Evolutionary conservation across 2,113 vertebrate genomes (phyloP).

Genomic region (Lanius collurio): DNA sequence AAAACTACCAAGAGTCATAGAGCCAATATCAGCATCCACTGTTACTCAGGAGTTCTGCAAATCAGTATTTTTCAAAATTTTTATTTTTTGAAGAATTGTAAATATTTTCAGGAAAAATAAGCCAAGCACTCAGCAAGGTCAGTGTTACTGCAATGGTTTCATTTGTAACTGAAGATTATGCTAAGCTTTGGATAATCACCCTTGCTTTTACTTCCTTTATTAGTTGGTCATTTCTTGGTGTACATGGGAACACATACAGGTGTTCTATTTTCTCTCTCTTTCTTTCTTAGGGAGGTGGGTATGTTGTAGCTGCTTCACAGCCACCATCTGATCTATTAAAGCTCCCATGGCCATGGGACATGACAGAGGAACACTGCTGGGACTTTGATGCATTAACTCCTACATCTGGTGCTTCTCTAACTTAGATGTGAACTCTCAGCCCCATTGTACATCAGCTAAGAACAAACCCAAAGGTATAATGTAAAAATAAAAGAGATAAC

Average conservation of each 20-base stretch:
- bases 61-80: not conserved
- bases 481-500: not conserved
- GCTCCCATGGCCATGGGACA: not conserved
- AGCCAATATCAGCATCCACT: not conserved
- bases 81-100: not conserved
- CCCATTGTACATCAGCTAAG: not conserved
- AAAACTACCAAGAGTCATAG: not conserved
- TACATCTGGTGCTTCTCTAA: not conserved
- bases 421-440: not conserved
- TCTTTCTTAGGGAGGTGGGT: not conserved
- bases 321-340: not conserved
- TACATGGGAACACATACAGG: not conserved
- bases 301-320: not conserved
- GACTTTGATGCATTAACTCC: not conserved
- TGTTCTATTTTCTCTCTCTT: not conserved
- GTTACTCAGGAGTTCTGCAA: not conserved
- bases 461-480: not conserved
- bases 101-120: not conserved
- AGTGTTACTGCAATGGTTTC: not conserved
- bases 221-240: not conserved
- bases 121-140: rapidly evolving
- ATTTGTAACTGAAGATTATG: not conserved
- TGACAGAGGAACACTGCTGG: not conserved
- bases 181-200: not conserved
- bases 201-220: not conserved